These are phyloP conservation scores for Hassar affinis DNA, from an alignment of 2,113 vertebrate genomes.

Conservation along the genomic window DNA sequence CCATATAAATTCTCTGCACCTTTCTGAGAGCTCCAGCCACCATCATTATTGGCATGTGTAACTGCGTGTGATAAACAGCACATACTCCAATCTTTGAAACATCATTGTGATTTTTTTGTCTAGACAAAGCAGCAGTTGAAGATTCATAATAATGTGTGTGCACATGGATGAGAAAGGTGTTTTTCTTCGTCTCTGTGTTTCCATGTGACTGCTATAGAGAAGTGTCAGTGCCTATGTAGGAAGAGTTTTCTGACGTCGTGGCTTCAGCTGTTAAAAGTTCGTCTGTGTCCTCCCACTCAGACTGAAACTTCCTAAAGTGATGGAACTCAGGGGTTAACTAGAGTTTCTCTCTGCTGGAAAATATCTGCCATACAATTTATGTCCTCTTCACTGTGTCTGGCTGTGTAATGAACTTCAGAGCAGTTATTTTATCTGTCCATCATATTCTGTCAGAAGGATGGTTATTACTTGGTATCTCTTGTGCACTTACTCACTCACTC, in stretches of 20 bases:
- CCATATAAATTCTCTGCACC: neutral
- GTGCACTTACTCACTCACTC: neutral
- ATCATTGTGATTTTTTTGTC: neutral
- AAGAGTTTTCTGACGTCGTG: conserved; percentile 20
- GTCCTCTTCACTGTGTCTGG: conserved; percentile 39
- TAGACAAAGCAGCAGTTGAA: neutral
- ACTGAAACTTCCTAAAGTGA: conserved; percentile 31
- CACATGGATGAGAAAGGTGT: neutral
- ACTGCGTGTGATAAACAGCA: neutral
- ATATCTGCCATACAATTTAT: conserved; percentile 41
- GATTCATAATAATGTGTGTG: neutral
- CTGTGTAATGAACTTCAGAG: conserved; percentile 40
- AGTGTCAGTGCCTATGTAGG: conserved; percentile 31
- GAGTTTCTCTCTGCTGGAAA: conserved; percentile 44
- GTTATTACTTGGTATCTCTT: conserved; percentile 23
- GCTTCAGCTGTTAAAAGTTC: conserved; percentile 36
- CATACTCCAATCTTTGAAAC: neutral
- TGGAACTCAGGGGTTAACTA: conserved; percentile 44
- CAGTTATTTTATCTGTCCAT: conserved; percentile 17
- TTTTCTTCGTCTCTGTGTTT: neutral
- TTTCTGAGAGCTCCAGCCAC: neutral
- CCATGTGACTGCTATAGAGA: conserved; percentile 36
- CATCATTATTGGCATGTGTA: neutral
- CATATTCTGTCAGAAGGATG: conserved; percentile 24
- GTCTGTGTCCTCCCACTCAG: conserved; percentile 36